Evolutionary conservation across 2,113 vertebrate species (phyloP), one percentile per base, ranked within the genome.

Genomic region (Myotis yumanensis): DNA sequence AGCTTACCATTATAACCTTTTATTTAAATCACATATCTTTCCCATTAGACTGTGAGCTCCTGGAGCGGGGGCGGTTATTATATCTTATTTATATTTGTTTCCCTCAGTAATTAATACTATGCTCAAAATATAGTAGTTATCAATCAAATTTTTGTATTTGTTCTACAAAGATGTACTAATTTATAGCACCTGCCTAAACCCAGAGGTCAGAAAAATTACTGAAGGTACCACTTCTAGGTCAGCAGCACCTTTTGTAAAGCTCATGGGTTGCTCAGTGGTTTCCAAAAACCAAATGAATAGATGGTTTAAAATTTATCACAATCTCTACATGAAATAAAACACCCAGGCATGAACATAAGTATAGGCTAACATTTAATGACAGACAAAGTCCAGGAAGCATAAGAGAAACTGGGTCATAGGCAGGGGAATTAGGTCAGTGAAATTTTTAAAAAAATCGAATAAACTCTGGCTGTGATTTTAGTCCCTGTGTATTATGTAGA

Each of bases 381-480:
- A 2, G 51, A 90, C 4, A 2, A 93, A 90, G 79, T 43, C 51
- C 59, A 62, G 88, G 62, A 93, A 94, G 35, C 16, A 16, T 51
- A 40, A 72, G 77, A 88, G 69, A 96, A 95, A 95, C 51, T 5
- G 51, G 80, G 68, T 95, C 81, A 95, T 9, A 73, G 40, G 80
- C 28, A 92, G 79, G 62, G n/a, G 71, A 95, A 97, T 83, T 66
- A 90, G 64, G 69, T 95, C 92, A 90, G 30, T 57, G 48, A 96
- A 88, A 80, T 80, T 64, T 91, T 91, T 83, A 32, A 88, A 86
- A 86, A 97, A 94, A 84, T 18, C 30, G 52, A 90, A 86, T 20
- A 89, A 91, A 83, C 57, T 82, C 32, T 62, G 62, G 46, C 30
- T 97, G 22, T 72, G 81, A 82, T 85, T 95, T 79, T 68, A 88